These are phyloP conservation scores for Rhyacichthys aspro DNA, from an alignment of 2,797 vertebrate species.

Conservation along the genomic window DNA sequence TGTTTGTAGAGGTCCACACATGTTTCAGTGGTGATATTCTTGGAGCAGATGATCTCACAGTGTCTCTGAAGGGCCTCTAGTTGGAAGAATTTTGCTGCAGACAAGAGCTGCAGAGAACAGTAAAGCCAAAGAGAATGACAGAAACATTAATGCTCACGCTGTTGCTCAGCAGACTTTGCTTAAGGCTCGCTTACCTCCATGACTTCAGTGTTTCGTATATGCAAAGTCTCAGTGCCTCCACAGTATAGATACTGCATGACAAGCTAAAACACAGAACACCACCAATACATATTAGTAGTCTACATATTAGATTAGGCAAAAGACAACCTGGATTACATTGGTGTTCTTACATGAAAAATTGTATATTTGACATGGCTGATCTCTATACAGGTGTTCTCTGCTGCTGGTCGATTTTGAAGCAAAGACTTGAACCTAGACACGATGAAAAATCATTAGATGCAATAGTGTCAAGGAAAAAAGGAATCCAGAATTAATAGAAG, in stretches of 20 bases:
- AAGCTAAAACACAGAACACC: constrained; percentile 83
- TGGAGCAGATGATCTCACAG: constrained; percentile 99
- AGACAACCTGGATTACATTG: not conserved
- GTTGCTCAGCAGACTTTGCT: constrained; percentile 12
- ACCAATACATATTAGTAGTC: not conserved
- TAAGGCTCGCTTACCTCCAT: constrained; percentile 88
- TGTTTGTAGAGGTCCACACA: constrained; percentile 99
- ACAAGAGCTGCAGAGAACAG: constrained; percentile 86
- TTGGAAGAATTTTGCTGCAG: constrained; percentile 98
- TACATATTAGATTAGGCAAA: not conserved
- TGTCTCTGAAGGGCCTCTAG: constrained; percentile 98
- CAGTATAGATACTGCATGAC: constrained; percentile 99
- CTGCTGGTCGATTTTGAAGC: constrained; percentile 92
- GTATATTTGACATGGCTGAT: constrained; percentile 97
- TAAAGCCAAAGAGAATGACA: constrained; percentile 38
- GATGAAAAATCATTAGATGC: not conserved
- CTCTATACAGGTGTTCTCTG: constrained; percentile 96
- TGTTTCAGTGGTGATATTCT: constrained; percentile 96
- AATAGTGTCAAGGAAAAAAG: not conserved
- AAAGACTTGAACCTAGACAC: constrained; percentile 92
- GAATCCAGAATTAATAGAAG: not conserved
- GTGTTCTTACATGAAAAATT: constrained; percentile 70
- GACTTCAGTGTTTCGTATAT: constrained; percentile 97
- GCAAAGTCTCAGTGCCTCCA: constrained; percentile 93
- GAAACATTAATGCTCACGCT: constrained; percentile 9